Conservation (phyloP, 2,888 invertebrate genomes). For the Phyllotreta cruciferae region DNA sequence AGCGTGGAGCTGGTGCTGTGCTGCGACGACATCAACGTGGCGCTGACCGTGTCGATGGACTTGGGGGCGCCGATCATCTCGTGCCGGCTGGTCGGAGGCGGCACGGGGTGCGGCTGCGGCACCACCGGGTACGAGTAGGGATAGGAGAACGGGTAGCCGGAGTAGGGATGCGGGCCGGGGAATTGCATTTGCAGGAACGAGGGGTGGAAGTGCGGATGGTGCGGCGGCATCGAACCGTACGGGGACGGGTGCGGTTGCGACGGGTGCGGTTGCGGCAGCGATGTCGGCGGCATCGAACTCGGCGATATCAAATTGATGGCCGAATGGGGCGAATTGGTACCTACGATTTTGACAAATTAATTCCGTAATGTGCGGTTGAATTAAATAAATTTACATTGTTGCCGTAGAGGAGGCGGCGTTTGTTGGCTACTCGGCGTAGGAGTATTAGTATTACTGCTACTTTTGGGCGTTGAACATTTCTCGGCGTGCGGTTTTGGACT, state of each 20-base stretch:
- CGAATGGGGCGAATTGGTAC: conserved; percentile 62
- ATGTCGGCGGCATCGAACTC: conserved; percentile 62
- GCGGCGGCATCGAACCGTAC: conserved; percentile 71
- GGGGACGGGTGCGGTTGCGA: conserved; percentile 70
- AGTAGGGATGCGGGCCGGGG: conserved; percentile 70
- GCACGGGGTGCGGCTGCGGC: conserved; percentile 77
- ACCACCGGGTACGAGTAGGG: conserved; percentile 78
- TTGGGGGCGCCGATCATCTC: conserved; percentile 48
- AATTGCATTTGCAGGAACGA: conserved; percentile 70
- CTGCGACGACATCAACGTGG: conserved; percentile 73
- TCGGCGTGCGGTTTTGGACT: conserved; percentile 53
- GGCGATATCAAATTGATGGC: conserved; percentile 70
- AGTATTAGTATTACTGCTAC: conserved; percentile 51
- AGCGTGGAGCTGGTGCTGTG: conserved; percentile 75
- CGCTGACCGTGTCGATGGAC: conserved; percentile 65
- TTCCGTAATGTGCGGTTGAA: not conserved
- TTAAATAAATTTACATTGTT: conserved; percentile 48
- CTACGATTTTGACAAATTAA: conserved; percentile 31
- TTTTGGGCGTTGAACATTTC: conserved; percentile 55
- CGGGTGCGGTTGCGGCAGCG: conserved; percentile 69
- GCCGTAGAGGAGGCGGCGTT: conserved; percentile 62
- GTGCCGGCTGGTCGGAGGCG: conserved; percentile 63
- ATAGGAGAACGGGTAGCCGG: conserved; percentile 73
- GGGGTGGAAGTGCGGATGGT: conserved; percentile 71
- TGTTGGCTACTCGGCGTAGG: conserved; percentile 54